A percentile compares a stretch with the other conserved stretches of the same genome.
Conservation (phyloP, 2,113 vertebrate genomes). For the Sorex araneus region DNA sequence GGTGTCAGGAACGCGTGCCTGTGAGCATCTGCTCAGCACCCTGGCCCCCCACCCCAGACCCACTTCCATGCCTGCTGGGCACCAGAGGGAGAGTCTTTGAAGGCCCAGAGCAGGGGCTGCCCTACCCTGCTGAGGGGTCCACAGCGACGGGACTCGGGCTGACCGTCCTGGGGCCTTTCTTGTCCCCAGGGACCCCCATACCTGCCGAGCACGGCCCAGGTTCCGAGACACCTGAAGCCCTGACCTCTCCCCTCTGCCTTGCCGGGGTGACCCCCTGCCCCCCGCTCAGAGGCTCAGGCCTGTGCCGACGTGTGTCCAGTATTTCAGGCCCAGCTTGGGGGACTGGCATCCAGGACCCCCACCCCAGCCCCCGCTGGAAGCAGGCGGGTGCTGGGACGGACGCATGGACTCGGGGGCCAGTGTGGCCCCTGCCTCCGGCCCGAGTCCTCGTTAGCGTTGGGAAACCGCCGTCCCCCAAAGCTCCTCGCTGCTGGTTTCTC, state of each 20-base stretch:
- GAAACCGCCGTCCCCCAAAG: too few relatives aligned
- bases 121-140: too few relatives aligned
- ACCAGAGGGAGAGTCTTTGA: neutral
- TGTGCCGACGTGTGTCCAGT: neutral
- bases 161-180: too few relatives aligned
- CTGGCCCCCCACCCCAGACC: neutral
- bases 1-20: conserved; percentile 60
- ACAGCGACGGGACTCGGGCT: too few relatives aligned
- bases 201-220: too few relatives aligned
- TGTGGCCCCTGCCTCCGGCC: neutral
- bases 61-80: neutral
- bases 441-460: accelerated
- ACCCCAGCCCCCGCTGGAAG: conserved; percentile 54
- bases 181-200: too few relatives aligned
- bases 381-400: conserved; percentile 67
- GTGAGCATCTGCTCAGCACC: too few relatives aligned
- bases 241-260: too few relatives aligned
- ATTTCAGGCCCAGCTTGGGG: conserved; percentile 68
- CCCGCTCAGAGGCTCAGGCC: neutral
- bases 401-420: neutral
- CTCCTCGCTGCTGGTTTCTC: accelerated
- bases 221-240: too few relatives aligned
- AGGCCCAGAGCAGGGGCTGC: too few relatives aligned
- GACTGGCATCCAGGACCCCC: conserved; percentile 59
- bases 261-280: too few relatives aligned